Evolutionary conservation across 2,888 invertebrate genomes (phyloP), one percentile per base, ranked within the genome.

Genomic region (Ferrisia virgata): DNA sequence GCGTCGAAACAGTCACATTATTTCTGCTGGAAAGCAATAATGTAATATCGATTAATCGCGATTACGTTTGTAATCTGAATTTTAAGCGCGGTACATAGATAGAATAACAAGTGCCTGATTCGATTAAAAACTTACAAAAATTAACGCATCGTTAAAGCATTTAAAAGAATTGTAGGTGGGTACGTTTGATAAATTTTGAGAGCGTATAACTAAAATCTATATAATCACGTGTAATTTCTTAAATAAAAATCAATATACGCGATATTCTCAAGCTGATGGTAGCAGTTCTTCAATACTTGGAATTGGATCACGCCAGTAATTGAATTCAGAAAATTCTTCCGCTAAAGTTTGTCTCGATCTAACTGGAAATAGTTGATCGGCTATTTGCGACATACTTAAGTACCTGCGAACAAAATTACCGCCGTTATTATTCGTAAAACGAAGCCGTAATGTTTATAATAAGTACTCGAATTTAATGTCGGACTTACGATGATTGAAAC

Each of bases 401-500:
- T 99, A 99, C 88, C 98, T 98, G 92, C 5, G 64, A 53, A 58
- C 40, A 78, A 72, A 85, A 85, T 58, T 85, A 76, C 81, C 78
- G 25, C 13, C 6, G 4, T 47, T 43, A 84, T 53, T 82, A 78
- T 78, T 47, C n/a, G 84, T 15, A 85, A 13, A 85, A 47, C 64
- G 79, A 47, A 47, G 13, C 4, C 47, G 13, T 47, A n/a, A n/a
- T n/a, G n/a, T n/a, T n/a, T n/a, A n/a, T n/a, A n/a, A n/a, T n/a
- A n/a, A n/a, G n/a, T n/a, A n/a, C n/a, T n/a, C 15, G 4, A n/a
- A 53, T 47, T 28, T 31, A 72, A 84, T 36, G 82, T 9, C 81
- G 39, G 15, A 84, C 96, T 95, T 92, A 98, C 97, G 98, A 96
- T 86, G 98, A 97, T 90, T 97, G 96, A 93, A 98, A 98, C 91